Conservation (phyloP, 2,797 vertebrate genomes). For the Lacerta bilineata region DNA sequence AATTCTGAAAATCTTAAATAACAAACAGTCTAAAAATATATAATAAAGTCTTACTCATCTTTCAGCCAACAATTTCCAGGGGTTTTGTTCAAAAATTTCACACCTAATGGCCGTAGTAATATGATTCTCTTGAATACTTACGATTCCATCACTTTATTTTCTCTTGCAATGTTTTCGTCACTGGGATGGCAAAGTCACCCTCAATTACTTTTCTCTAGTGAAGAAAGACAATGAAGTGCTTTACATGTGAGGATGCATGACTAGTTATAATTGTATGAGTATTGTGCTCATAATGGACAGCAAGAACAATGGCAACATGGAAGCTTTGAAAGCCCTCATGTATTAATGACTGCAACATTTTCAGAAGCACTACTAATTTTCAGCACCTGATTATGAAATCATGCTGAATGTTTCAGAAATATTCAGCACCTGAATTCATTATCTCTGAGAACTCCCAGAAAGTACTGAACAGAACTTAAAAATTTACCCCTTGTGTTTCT, state of each 20-base stretch:
- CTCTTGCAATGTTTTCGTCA: slow-evolving; percentile 66
- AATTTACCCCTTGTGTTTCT: background rate
- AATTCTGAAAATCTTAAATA: slow-evolving; percentile 45
- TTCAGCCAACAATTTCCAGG: slow-evolving; percentile 25
- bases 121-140: slow-evolving; percentile 66
- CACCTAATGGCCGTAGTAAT: slow-evolving; percentile 21
- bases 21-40: background rate
- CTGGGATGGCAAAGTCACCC: slow-evolving; percentile 64
- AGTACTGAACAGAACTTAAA: slow-evolving; percentile 12
- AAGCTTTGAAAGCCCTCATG: slow-evolving; percentile 7
- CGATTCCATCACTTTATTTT: slow-evolving; percentile 71
- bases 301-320: background rate
- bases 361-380: slow-evolving; percentile 6
- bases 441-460: background rate
- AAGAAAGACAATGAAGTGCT: slow-evolving; percentile 64
- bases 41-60: slow-evolving; percentile 43
- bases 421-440: background rate
- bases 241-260: slow-evolving; percentile 7
- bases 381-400: background rate
- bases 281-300: background rate
- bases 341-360: slow-evolving; percentile 22
- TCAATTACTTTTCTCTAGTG: slow-evolving; percentile 60
- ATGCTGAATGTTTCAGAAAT: background rate
- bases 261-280: background rate
- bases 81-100: slow-evolving; percentile 34